phyloP scores from a whole-genome alignment of 2,888 invertebrate genomes.

The Archips crataeganus region DNA sequence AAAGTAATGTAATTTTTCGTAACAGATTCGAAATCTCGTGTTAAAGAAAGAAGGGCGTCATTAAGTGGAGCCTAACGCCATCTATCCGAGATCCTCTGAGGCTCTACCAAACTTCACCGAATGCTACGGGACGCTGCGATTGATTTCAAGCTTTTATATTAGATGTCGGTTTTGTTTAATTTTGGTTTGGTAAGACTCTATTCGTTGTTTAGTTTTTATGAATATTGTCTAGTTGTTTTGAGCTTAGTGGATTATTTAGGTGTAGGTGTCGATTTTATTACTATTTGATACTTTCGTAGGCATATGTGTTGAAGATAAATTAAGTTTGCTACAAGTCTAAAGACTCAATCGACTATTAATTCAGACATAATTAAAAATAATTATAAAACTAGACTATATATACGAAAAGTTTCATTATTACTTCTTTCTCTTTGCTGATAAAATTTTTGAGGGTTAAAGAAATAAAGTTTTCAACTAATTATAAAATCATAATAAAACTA shows the following conservation, averaged over 20 bases:
- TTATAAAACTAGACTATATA: too few relatives aligned
- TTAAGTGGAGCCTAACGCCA: slow-evolving; percentile 80
- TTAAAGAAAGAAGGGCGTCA: slow-evolving; percentile 61
- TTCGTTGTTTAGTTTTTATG: not conserved
- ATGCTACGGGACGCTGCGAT: slow-evolving; percentile 78
- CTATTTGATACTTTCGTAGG: too few relatives aligned
- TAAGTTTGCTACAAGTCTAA: too few relatives aligned
- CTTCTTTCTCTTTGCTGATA: too few relatives aligned
- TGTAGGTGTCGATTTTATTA: too few relatives aligned
- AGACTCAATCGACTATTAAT: too few relatives aligned
- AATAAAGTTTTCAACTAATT: too few relatives aligned
- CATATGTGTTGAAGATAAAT: too few relatives aligned
- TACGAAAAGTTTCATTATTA: too few relatives aligned
- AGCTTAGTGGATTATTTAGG: not conserved
- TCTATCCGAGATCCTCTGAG: slow-evolving; percentile 83
- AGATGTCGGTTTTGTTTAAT: slow-evolving; percentile 13
- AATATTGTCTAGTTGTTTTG: not conserved
- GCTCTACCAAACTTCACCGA: slow-evolving; percentile 76
- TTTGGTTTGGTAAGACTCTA: not conserved
- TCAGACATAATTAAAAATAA: too few relatives aligned
- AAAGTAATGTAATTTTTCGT: slow-evolving; percentile 53
- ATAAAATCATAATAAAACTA: too few relatives aligned
- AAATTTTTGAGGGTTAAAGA: too few relatives aligned
- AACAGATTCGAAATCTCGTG: slow-evolving; percentile 52
- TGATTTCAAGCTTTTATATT: slow-evolving; percentile 47